These are phyloP conservation scores for Poecilobothrus nobilitatus DNA, from an alignment of 2,888 invertebrate species.

Conservation along the genomic window DNA sequence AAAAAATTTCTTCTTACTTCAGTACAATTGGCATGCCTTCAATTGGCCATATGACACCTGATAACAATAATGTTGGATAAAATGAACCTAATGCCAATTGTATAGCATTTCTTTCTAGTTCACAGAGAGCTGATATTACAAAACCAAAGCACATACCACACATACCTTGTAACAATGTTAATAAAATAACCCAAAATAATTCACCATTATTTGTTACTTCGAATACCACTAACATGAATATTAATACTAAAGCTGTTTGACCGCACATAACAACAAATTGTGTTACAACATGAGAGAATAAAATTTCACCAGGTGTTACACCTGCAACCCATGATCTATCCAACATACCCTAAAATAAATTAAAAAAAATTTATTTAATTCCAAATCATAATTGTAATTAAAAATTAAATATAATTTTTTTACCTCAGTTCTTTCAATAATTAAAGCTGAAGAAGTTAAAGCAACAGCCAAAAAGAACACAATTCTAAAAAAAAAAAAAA, in stretches of 20 bases:
- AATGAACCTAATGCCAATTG: slow-evolving; percentile 88
- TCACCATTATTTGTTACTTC: slow-evolving; percentile 85
- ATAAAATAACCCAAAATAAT: slow-evolving; percentile 69
- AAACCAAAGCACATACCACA: slow-evolving; percentile 97
- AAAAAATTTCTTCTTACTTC: slow-evolving; percentile 36
- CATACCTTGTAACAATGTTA: slow-evolving; percentile 82
- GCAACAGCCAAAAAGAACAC: slow-evolving; percentile 95
- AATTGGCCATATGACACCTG: slow-evolving; percentile 94
- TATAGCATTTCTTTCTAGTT: slow-evolving; percentile 85
- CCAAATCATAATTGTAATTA: not conserved
- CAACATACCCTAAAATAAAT: slow-evolving; percentile 54
- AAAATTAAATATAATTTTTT: slow-evolving; percentile 14
- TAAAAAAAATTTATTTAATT: not conserved
- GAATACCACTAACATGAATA: slow-evolving; percentile 87
- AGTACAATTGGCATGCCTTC: slow-evolving; percentile 87
- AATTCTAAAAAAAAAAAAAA: slow-evolving; percentile 55
- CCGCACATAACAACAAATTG: slow-evolving; percentile 94
- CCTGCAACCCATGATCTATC: slow-evolving; percentile 93
- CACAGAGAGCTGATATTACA: slow-evolving; percentile 86
- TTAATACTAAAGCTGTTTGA: slow-evolving; percentile 80
- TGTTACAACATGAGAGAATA: slow-evolving; percentile 87
- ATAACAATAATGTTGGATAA: slow-evolving; percentile 84
- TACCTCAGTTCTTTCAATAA: slow-evolving; percentile 78
- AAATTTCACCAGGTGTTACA: slow-evolving; percentile 81
- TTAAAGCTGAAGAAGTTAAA: slow-evolving; percentile 82